Base-by-base conservation (phyloP, 2,888 invertebrate species). In the Merodon equestris region DNA sequence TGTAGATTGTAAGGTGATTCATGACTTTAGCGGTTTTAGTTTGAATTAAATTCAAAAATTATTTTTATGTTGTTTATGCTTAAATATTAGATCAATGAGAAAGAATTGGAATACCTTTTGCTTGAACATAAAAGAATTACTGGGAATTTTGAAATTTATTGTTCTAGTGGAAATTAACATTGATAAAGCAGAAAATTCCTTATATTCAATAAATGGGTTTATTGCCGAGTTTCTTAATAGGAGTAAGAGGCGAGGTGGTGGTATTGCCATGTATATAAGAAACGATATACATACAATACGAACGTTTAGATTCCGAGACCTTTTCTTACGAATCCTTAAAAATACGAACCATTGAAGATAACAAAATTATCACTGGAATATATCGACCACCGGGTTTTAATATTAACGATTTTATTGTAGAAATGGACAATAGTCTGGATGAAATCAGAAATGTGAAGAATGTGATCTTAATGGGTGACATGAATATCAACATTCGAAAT, bases 351-450 rank as follows among this genome's bases (percentile, higher is more conserved):
- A 27, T 27, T 27, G 27, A 27, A 27, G 7, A 27, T 7, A 27
- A 27, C 13, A 14, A 44, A 34, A 17, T 36, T 15, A 12, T 53
- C 36, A 38, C 9, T 15, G 38, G 13, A 38, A 9, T 53, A 15
- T 53, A 53, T 53, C 14, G 53, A 53, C 53, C 53, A 38, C 53
- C 53, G 3, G 36, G 53, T 53, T 53, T 38, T 15, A 53, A 27
- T 19, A 38, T 17, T 7, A 53, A 53, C 12, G 15, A 36, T 12
- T 53, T 53, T 38, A 38, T 53, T 13, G 38, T 5, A 15, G 51
- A 53, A 38, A 10, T 53, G 15, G 36, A 19, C 17, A 38, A 2
- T 15, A 38, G 36, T 15, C 15, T 53, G 12, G 34, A 3, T 15
- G 15, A 53, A 53, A 4, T 10, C 14, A 36, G 14, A 12, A 36